Conservation (phyloP, 2,113 vertebrate species). For the Onychostoma macrolepis region DNA sequence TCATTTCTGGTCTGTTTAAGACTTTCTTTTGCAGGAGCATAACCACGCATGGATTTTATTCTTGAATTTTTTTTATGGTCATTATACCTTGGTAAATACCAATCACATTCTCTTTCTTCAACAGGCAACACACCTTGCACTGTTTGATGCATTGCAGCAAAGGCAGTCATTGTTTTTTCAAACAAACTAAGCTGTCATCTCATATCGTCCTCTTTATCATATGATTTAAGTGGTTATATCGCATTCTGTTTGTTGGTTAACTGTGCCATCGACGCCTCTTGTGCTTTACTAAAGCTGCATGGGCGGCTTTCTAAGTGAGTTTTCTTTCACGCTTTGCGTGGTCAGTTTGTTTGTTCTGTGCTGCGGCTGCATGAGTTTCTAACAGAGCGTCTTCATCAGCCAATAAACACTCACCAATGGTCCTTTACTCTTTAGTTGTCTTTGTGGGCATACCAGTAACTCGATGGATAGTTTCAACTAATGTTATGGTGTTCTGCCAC, state of each 20-base stretch:
- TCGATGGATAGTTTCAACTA: no score
- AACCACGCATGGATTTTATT: background rate
- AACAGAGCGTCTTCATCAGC: no score
- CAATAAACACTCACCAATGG: no score
- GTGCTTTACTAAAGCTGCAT: background rate
- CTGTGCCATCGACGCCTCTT: background rate
- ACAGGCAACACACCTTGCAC: no score
- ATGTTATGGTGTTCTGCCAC: no score
- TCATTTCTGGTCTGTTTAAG: background rate
- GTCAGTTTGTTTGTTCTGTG: no score
- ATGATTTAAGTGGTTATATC: background rate
- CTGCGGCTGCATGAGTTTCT: no score
- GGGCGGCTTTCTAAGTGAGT: no score
- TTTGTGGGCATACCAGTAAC: no score
- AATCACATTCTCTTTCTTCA: background rate
- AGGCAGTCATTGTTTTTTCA: background rate
- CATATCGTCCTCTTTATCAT: background rate
- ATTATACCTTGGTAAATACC: background rate
- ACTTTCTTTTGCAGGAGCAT: background rate
- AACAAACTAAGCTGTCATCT: no score
- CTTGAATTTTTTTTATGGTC: background rate
- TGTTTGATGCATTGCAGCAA: background rate
- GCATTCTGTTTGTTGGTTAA: background rate
- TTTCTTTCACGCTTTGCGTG: no score
- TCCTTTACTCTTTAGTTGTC: no score